Conservation (phyloP, 2,797 vertebrate species). For the Enteromius trimaculatus region DNA sequence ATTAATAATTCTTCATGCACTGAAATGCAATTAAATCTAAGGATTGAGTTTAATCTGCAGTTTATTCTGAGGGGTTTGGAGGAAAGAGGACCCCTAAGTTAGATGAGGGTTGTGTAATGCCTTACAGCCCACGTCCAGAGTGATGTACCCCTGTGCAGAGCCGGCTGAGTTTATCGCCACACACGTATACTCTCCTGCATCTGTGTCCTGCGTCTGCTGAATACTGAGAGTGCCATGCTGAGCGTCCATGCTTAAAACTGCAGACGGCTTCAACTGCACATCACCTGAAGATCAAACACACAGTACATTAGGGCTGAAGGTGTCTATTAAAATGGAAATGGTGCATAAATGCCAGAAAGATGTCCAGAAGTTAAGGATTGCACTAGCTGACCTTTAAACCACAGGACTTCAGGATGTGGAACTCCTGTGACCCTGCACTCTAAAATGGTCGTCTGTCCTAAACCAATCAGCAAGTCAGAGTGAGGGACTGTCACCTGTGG, state of each 20-base stretch:
- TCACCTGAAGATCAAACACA: conserved; percentile 77
- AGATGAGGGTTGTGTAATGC: background rate
- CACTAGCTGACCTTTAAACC: conserved; percentile 92
- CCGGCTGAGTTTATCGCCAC: conserved; percentile 89
- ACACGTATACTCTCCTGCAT: conserved; percentile 93
- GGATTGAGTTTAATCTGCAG: background rate
- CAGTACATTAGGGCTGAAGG: background rate
- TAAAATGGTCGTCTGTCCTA: conserved; percentile 88
- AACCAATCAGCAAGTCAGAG: conserved; percentile 85
- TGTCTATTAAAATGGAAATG: background rate
- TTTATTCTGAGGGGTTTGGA: background rate
- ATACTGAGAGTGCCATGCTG: conserved; percentile 85
- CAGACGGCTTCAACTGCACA: conserved; percentile 81
- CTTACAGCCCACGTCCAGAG: conserved; percentile 94
- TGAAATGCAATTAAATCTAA: too few relatives aligned
- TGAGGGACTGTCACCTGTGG: conserved; percentile 83
- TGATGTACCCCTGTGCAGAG: conserved; percentile 84
- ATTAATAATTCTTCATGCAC: background rate
- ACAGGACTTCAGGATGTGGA: conserved; percentile 86
- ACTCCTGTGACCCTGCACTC: conserved; percentile 88
- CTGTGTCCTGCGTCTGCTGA: conserved; percentile 82
- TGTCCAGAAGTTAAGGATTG: background rate
- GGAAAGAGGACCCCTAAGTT: background rate
- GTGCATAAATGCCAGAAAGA: background rate
- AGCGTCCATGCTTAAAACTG: conserved; percentile 80